Conservation (phyloP, 1,140 invertebrate genomes). For the Heliconius hermathena region DNA sequence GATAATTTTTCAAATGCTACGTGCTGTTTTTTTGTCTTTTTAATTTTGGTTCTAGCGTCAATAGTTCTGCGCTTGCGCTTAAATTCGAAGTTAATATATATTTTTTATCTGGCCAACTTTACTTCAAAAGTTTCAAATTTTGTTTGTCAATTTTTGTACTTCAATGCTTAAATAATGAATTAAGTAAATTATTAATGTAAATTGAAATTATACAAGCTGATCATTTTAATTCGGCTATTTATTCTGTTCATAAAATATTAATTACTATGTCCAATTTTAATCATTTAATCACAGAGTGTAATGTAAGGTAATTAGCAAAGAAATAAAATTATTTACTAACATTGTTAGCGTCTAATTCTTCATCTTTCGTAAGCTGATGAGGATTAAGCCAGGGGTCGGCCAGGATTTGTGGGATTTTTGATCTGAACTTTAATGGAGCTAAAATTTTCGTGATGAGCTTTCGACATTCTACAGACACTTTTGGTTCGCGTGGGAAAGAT, state of each 20-base stretch:
- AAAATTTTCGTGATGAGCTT: constrained; percentile 87
- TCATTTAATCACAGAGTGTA: no score
- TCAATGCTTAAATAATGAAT: no score
- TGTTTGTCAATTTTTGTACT: no score
- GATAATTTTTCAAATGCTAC: neutral
- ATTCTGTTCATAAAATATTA: no score
- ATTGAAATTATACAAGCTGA: no score
- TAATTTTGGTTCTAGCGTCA: neutral
- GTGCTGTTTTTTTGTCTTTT: neutral
- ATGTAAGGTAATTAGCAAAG: neutral
- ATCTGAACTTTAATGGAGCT: constrained; percentile 84
- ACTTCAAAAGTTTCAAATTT: no score
- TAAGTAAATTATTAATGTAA: no score
- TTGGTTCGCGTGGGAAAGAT: constrained; percentile 86
- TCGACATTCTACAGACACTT: constrained; percentile 84
- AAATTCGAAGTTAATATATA: no score
- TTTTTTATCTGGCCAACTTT: no score
- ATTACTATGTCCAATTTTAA: no score
- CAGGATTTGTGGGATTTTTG: constrained; percentile 84
- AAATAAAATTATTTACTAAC: constrained; percentile 43
- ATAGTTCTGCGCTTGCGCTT: no score
- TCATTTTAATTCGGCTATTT: no score
- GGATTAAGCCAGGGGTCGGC: constrained; percentile 84
- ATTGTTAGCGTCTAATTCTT: constrained; percentile 59
- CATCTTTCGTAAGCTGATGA: constrained; percentile 59